Evolutionary conservation across 2,797 vertebrate species (phyloP), one percentile per base, ranked within the genome.

Genomic region (Dendrocincla tyrannina): DNA sequence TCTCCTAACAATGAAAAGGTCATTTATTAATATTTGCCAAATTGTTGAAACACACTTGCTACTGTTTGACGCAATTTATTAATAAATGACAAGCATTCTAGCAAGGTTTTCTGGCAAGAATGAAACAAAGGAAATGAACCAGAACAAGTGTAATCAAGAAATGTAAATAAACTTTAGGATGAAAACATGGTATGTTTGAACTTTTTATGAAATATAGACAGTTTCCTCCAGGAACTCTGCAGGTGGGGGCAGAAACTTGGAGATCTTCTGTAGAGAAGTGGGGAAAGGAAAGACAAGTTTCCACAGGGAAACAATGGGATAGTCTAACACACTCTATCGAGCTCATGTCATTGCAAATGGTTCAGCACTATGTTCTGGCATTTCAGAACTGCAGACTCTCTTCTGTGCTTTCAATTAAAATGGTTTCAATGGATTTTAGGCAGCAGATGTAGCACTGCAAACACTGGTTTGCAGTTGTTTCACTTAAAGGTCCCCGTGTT

Each of bases 141-240:
- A 93, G 91, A 94, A 86, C 53, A 93, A 96, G 88, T 94, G 70
- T 84, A 97, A 97, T 97, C 93, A 96, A 96, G 96, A 89, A 96
- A 96, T 78, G 95, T 97, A 98, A 98, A 98, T 97, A 98, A 97
- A 96, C 81, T 93, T 92, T 87, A 96, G 75, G 82, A 94, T 93
- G 91, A 96, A 52, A 94, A 92, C 37, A 81, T 52, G 74, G 88
- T 83, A 91, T 66, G 89, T 97, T 97, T 97, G 96, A 97, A 96
- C 93, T 95, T 96, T 30, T 35, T 80, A 87, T 97, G 97, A 98
- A 97, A 97, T 97, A 97, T 96, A 69, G 97, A 87, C 78, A 50
- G 69, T 84, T 97, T 97, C 95, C 95, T 96, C 91, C 84, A 89
- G 79, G 82, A 97, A 63, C 75, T 83, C 95, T 66, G 84, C 95